These are phyloP conservation scores for Agrochola lychnidis DNA, from an alignment of 2,888 invertebrate species.

Conservation along the genomic window DNA sequence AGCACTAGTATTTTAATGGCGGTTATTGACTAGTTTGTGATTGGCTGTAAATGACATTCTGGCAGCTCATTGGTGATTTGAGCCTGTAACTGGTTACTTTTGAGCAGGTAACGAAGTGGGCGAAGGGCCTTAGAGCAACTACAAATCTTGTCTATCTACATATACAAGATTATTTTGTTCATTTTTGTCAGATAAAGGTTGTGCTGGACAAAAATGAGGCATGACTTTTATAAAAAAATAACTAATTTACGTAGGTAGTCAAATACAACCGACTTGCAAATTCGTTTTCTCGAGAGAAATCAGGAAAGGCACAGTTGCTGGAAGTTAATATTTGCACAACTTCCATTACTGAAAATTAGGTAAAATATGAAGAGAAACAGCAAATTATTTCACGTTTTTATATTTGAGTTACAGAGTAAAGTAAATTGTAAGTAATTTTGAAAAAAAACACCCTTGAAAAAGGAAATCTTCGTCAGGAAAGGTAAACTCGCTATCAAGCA, in stretches of 20 bases:
- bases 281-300: conserved; percentile 42
- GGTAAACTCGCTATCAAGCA: neutral
- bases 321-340: conserved; percentile 32
- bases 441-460: neutral
- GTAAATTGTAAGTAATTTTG: too few species aligned
- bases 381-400: conserved; percentile 11
- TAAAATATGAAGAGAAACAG: conserved; percentile 4
- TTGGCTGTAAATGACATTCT: neutral
- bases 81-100: too few species aligned
- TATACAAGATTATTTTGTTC: too few species aligned
- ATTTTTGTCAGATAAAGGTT: too few species aligned
- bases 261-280: conserved; percentile 21
- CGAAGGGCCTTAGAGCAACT: neutral
- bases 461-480: too few species aligned
- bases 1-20: neutral
- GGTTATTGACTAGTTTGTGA: neutral
- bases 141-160: neutral
- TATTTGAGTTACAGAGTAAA: conserved; percentile 9
- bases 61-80: too few species aligned
- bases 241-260: neutral
- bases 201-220: neutral
- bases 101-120: neutral
- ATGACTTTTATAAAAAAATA: neutral
- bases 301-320: conserved; percentile 11
- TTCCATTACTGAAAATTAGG: conserved; percentile 12